Percentiles rank a stretch among this genome's conserved stretches.
These are phyloP conservation scores for Motacilla alba DNA, from an alignment of 2,113 vertebrate species.

Conservation along the genomic window DNA sequence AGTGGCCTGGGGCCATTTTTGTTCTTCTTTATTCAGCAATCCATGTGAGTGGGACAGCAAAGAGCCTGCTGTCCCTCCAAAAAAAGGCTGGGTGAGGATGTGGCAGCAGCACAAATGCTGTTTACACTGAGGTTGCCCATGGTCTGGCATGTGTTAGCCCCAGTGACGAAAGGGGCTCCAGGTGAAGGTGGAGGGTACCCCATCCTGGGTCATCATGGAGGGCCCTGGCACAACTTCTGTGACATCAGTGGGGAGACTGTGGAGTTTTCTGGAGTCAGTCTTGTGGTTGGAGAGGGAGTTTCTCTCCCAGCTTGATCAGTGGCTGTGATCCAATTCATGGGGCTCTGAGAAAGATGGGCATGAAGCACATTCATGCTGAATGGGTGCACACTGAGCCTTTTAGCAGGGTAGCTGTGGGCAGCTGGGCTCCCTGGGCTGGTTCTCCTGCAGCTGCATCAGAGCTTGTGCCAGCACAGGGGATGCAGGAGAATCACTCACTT, in stretches of 20 bases:
- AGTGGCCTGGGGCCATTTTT: neutral
- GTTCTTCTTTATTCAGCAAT: neutral
- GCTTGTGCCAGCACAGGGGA: neutral
- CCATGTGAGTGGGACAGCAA: neutral
- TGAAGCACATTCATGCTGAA: accelerated
- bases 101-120: neutral
- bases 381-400: neutral
- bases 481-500: neutral
- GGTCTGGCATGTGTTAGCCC: neutral
- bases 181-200: neutral
- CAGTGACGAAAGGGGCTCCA: neutral
- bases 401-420: neutral
- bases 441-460: neutral
- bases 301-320: neutral
- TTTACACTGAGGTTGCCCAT: neutral
- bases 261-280: neutral
- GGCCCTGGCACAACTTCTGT: neutral
- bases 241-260: neutral
- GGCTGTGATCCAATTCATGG: neutral
- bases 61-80: neutral
- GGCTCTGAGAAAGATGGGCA: neutral
- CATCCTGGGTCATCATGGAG: neutral
- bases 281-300: neutral
- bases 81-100: neutral
- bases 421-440: neutral